Base-by-base conservation (phyloP, 2,797 vertebrate genomes). In the Cyprinella venusta region DNA sequence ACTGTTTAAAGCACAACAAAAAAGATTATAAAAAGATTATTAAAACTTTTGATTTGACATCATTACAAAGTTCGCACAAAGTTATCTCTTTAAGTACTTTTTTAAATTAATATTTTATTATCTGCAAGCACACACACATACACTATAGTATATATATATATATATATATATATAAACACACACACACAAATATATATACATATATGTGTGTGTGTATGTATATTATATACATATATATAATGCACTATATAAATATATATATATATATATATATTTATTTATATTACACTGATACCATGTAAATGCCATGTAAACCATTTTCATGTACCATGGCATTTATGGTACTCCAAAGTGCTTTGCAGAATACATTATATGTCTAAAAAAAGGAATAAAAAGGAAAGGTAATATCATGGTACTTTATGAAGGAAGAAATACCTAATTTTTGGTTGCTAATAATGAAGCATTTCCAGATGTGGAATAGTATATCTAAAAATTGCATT, bases 401-500 rank as follows among this genome's bases (percentile, higher is more conserved):
- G 33, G 52, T 15, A 70, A 56, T 70, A 80, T 80, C 52, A 36
- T 48, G 24, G 26, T 8, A 30, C 16, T 48, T 71, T 30, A 67
- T 52, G 13, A 36, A 75, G 13, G 8, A 26, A 38, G 13, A 74
- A 75, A 38, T 16, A 13, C 13, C 2, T n/a, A 0, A 38, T 38
- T 24, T 56, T 75, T 38, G 48, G 19, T 38, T 59, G 59, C 24
- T 36, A 33, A 50, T 33, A 67, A 15, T 54, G 33, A 74, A 52
- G 26, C 8, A 36, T 52, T 74, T 21, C 15, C 64, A 79, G 33
- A 45, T 64, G 59, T 64, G 59, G 30, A 79, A 68, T 30, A 40
- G n/a, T 26, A 64, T 30, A 19, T 79, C 26, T 24, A 67, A 56
- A 79, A 79, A n/a, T n/a, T 16, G 19, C 54, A 72, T 74, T 48